Conservation (phyloP, 2,888 invertebrate genomes). For the Steinernema scapterisci region DNA sequence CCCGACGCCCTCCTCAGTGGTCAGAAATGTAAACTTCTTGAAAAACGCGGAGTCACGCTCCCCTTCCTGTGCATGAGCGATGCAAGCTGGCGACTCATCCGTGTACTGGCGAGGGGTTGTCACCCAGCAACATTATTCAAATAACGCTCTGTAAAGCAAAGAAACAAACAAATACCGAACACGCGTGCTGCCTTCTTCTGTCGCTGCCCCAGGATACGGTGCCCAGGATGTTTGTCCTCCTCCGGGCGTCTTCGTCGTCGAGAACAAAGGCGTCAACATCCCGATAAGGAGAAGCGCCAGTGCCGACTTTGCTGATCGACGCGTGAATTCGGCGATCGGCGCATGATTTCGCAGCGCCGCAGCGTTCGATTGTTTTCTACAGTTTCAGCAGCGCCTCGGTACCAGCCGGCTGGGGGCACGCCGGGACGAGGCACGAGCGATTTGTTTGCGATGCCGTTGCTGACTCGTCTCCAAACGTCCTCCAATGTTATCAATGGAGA, state of each 20-base stretch:
- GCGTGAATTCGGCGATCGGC: no score
- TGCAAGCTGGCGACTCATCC: conserved; percentile 12
- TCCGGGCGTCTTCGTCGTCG: not conserved
- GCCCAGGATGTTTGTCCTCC: not conserved
- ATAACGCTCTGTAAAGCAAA: not conserved
- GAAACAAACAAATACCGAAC: not conserved
- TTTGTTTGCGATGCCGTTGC: conserved; percentile 18
- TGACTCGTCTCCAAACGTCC: not conserved
- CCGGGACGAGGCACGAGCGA: not conserved
- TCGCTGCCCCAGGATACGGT: not conserved
- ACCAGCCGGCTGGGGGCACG: not conserved
- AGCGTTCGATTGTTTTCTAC: not conserved
- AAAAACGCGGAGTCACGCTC: not conserved
- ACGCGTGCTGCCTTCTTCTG: conserved; percentile 9
- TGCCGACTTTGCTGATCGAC: not conserved
- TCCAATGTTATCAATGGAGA: conserved; percentile 1
- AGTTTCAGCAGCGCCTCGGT: not conserved
- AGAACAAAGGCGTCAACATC: conserved; percentile 6
- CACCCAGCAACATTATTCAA: not conserved
- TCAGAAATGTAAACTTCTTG: not conserved
- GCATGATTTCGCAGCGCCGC: not conserved
- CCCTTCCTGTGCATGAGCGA: not conserved
- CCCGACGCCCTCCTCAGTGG: not conserved
- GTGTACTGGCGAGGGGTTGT: not conserved
- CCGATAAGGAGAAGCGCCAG: not conserved